Evolutionary conservation across 1,140 invertebrate genomes (phyloP).

Genomic region (Psilanteris sp.): DNA sequence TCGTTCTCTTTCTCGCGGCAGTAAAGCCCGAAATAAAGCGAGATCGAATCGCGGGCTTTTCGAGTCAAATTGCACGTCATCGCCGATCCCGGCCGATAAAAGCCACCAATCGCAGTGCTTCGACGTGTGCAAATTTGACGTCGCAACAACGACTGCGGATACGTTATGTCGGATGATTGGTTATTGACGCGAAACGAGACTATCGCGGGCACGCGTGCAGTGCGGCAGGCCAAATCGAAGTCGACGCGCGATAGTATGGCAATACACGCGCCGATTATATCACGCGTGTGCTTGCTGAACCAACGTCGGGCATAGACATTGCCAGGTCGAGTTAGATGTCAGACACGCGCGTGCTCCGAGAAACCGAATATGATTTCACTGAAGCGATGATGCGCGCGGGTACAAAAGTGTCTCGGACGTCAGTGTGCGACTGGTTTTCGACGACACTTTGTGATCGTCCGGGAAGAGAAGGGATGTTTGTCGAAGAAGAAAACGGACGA

Average conservation of each 20-base stretch:
- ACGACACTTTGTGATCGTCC: too few species aligned
- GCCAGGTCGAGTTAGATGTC: constrained; percentile 38
- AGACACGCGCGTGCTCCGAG: constrained; percentile 35
- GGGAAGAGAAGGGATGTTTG: too few species aligned
- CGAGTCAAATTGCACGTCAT: too few species aligned
- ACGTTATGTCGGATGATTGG: constrained; percentile 36
- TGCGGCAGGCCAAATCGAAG: constrained; percentile 46
- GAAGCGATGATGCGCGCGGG: not conserved
- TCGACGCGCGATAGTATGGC: constrained; percentile 56
- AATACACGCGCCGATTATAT: constrained; percentile 57
- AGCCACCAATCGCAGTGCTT: not conserved
- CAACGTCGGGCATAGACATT: constrained; percentile 32
- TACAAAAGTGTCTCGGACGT: too few species aligned
- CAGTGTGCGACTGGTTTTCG: too few species aligned
- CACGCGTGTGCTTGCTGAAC: constrained; percentile 46
- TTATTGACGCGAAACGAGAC: constrained; percentile 50
- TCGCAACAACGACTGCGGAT: constrained; percentile 19
- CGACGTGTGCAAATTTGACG: constrained; percentile 21
- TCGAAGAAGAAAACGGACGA: too few species aligned
- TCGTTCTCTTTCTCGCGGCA: too few species aligned
- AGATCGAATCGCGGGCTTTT: not conserved
- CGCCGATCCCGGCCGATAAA: too few species aligned
- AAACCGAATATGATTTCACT: constrained; percentile 40
- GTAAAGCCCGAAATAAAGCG: too few species aligned
- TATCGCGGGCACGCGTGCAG: constrained; percentile 43